Evolutionary conservation across 2,797 vertebrate genomes (phyloP).

Genomic region (Centroberyx gerrardi): DNA sequence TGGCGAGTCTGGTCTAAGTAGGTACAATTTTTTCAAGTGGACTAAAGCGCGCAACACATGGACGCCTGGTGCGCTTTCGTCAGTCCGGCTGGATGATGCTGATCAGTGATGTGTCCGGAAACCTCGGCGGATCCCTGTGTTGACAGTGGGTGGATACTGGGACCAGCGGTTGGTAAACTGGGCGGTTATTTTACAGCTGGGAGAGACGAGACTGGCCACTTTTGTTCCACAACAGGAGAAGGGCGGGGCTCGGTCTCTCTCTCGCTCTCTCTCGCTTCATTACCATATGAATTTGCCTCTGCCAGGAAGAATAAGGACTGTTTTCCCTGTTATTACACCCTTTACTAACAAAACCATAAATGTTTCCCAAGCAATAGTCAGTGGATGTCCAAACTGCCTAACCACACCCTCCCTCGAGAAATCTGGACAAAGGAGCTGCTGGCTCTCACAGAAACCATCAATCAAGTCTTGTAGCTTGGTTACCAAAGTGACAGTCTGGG

Average conservation of each 20-base stretch:
- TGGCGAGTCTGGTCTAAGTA: neutral
- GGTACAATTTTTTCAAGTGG: neutral
- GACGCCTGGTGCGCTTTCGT: slow-evolving; percentile 39
- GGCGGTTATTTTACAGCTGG: neutral
- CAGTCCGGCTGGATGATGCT: slow-evolving; percentile 38
- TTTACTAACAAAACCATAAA: neutral
- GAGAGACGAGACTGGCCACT: slow-evolving; percentile 25
- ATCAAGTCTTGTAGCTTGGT: slow-evolving; percentile 41
- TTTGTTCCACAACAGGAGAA: slow-evolving; percentile 24
- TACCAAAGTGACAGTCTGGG: slow-evolving; percentile 38
- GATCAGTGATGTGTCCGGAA: slow-evolving; percentile 32
- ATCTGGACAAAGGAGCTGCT: slow-evolving; percentile 35
- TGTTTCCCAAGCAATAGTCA: neutral
- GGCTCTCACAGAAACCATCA: slow-evolving; percentile 48
- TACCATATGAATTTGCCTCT: slow-evolving; percentile 24
- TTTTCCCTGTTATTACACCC: neutral
- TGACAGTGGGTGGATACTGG: slow-evolving; percentile 60
- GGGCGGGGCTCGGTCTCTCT: slow-evolving; percentile 62
- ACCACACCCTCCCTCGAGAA: slow-evolving; percentile 49
- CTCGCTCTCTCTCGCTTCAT: slow-evolving; percentile 4
- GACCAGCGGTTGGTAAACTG: slow-evolving; percentile 10
- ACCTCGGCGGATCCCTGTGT: slow-evolving; percentile 36
- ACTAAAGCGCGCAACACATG: slow-evolving; percentile 54
- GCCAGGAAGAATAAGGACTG: neutral
- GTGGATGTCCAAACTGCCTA: neutral